A percentile compares a stretch with the other conserved stretches of the same genome.
Conservation (phyloP, 2,113 vertebrate species). For the Isurus oxyrinchus region DNA sequence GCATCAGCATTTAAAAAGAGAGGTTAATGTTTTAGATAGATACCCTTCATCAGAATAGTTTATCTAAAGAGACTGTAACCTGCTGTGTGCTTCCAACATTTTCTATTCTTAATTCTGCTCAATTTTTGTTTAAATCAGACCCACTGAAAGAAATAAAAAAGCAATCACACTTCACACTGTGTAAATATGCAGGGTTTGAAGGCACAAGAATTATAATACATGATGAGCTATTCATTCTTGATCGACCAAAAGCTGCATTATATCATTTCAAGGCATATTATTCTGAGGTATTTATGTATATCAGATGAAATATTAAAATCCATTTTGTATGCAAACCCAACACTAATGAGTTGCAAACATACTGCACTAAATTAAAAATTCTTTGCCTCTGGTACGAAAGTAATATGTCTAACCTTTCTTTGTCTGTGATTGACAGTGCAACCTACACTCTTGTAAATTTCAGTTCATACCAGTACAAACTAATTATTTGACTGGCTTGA, state of each 20-base stretch:
- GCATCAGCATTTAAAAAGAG: background rate
- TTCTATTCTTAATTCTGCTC: background rate
- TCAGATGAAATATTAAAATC: conserved; percentile 28
- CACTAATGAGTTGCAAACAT: conserved; percentile 25
- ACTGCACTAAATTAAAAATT: conserved; percentile 27
- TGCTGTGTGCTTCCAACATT: background rate
- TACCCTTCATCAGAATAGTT: background rate
- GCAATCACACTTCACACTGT: background rate
- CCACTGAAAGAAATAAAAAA: conserved; percentile 2
- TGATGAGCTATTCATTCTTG: conserved; percentile 2
- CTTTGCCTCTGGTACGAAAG: conserved; percentile 13
- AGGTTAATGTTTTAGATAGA: background rate
- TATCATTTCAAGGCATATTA: conserved; percentile 14
- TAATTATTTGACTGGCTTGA: conserved; percentile 25
- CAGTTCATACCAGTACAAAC: conserved; percentile 33
- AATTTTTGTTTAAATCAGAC: background rate
- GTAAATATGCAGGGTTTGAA: background rate
- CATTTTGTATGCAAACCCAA: conserved; percentile 21
- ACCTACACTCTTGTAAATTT: conserved; percentile 1
- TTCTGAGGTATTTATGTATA: conserved; percentile 24
- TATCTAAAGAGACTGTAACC: background rate
- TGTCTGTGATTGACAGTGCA: conserved; percentile 20
- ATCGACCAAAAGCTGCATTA: background rate
- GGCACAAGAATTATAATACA: background rate
- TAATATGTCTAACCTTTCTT: conserved; percentile 18